A percentile compares a stretch with the other conserved stretches of the same genome.
Evolutionary conservation across 1,140 invertebrate genomes (phyloP).

Genomic region (Phenacoccus solenopsis): DNA sequence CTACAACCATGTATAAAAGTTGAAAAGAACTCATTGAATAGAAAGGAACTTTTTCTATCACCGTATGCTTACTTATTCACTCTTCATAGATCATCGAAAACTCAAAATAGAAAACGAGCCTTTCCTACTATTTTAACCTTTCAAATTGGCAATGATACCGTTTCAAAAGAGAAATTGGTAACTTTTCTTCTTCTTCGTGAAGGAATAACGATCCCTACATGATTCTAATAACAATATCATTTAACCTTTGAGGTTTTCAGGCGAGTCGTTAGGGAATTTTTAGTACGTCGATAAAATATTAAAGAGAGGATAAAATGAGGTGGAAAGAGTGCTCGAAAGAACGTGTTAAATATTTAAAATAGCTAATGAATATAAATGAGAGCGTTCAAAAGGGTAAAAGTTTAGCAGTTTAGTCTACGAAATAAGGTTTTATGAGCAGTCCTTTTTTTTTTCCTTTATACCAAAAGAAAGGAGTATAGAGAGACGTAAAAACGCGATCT

Average conservation of each 20-base stretch:
- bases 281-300: not conserved
- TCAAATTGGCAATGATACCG: too few relatives aligned
- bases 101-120: too few relatives aligned
- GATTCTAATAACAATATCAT: too few relatives aligned
- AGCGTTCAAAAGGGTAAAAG: not conserved
- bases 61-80: too few relatives aligned
- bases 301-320: not conserved
- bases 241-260: not conserved
- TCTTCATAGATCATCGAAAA: too few relatives aligned
- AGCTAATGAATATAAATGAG: conserved; percentile 12
- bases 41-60: too few relatives aligned
- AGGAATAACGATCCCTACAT: too few relatives aligned
- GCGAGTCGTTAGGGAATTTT: not conserved
- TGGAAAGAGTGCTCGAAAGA: not conserved
- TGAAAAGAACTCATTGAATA: too few relatives aligned
- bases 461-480: not conserved
- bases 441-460: conserved; percentile 16
- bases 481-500: not conserved
- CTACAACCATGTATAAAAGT: too few relatives aligned
- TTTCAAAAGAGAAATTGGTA: too few relatives aligned
- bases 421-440: not conserved
- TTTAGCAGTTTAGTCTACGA: not conserved
- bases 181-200: too few relatives aligned
- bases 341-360: not conserved
- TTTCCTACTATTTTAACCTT: too few relatives aligned